Conservation (phyloP, 2,113 vertebrate species). For the Penelope pileata region DNA sequence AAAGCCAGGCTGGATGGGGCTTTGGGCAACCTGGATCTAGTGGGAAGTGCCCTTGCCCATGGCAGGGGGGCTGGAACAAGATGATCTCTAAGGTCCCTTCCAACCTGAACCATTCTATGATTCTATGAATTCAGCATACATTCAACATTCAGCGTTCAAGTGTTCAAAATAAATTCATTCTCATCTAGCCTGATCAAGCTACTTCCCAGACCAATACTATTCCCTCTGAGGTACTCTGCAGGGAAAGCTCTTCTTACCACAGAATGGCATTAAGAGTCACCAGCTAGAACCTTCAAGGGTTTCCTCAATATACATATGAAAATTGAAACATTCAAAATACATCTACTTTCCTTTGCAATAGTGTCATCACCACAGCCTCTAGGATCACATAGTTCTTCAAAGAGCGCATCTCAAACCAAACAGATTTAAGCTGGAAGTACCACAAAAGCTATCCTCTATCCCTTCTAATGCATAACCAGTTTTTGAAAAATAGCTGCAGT, state of each 20-base stretch:
- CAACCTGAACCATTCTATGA: no score
- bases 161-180: not conserved
- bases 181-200: not conserved
- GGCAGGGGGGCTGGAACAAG: no score
- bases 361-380: not conserved
- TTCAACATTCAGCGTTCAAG: no score
- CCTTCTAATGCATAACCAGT: not conserved
- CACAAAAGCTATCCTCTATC: not conserved
- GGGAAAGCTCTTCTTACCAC: not conserved
- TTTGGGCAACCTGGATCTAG: no score
- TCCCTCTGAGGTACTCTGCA: not conserved
- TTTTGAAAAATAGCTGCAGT: not conserved
- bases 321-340: not conserved
- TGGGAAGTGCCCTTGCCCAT: no score
- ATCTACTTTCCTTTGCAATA: not conserved
- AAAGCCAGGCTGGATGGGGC: no score
- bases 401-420: not conserved
- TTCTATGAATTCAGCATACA: no score
- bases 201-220: not conserved
- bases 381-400: not conserved
- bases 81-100: no score
- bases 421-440: not conserved
- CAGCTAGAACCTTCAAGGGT: not conserved
- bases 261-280: not conserved
- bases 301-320: not conserved